Evolutionary conservation across 2,113 vertebrate genomes (phyloP).

Genomic region (Peromyscus californicus): DNA sequence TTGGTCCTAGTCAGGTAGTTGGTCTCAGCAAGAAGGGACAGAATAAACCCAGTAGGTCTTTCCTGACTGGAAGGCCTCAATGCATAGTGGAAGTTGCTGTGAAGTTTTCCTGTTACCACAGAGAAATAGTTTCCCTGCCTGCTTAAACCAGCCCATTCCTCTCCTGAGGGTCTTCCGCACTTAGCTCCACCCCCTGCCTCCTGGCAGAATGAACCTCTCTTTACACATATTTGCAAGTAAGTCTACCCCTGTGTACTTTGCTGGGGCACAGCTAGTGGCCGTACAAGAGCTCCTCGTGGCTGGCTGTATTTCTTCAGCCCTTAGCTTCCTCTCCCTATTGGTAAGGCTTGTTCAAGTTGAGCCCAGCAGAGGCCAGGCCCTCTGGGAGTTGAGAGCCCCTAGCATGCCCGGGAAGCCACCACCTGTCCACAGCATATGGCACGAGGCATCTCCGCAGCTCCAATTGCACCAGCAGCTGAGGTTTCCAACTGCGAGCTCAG

Average conservation of each 20-base stretch:
- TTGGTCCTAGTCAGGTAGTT: neutral
- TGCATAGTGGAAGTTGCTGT: neutral
- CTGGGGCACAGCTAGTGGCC: neutral
- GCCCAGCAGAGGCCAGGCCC: neutral
- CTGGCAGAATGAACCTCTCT: neutral
- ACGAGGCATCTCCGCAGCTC: neutral
- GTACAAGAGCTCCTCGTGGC: rapidly evolving
- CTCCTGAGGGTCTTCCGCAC: neutral
- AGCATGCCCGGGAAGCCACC: neutral
- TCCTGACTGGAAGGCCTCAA: neutral
- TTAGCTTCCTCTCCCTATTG: neutral
- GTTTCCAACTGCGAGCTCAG: slow-evolving; percentile 11
- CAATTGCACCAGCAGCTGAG: neutral
- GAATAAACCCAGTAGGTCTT: neutral
- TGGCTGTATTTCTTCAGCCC: neutral
- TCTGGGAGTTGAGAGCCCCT: neutral
- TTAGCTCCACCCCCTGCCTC: too few relatives aligned
- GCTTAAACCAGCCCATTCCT: neutral
- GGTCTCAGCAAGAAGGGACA: neutral
- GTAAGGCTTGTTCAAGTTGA: neutral
- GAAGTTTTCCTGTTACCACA: neutral
- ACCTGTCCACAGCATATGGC: slow-evolving; percentile 31
- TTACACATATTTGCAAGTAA: neutral
- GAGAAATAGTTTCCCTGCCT: neutral
- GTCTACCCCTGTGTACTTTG: too few relatives aligned